Percentiles rank a stretch among this genome's conserved stretches.
Evolutionary conservation across 2,797 vertebrate species (phyloP).

Genomic region (Halcyon chelicuti): DNA sequence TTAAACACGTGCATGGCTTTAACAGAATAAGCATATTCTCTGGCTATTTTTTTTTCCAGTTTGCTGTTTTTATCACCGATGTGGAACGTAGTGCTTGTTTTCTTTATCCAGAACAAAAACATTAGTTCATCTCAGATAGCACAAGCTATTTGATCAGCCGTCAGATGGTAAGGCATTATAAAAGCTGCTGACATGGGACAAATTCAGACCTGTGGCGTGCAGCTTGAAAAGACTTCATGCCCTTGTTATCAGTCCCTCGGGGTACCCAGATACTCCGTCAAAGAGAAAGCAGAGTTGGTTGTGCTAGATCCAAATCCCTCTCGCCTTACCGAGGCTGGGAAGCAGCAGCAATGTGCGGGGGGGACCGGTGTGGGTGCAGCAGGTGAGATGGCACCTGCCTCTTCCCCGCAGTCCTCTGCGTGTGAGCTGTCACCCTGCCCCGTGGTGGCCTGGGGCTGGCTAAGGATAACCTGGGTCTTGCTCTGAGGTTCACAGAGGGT

Average conservation of each 20-base stretch:
- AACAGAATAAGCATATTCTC: neutral
- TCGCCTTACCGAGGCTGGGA: neutral
- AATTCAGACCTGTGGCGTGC: constrained; percentile 17
- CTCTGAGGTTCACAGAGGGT: neutral
- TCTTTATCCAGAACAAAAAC: constrained; percentile 18
- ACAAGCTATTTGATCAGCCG: constrained; percentile 17
- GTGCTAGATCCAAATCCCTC: neutral
- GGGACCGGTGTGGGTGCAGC: accelerated
- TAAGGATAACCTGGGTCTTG: neutral
- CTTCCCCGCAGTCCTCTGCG: accelerated
- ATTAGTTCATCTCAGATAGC: constrained; percentile 16
- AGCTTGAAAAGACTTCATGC: constrained; percentile 6
- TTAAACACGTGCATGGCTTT: neutral
- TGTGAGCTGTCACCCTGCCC: neutral
- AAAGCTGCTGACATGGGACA: constrained; percentile 18
- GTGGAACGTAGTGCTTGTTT: neutral
- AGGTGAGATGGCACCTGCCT: neutral
- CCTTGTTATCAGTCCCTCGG: neutral
- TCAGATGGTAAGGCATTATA: neutral
- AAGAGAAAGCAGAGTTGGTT: neutral
- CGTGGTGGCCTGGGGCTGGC: neutral
- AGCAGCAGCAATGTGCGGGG: accelerated
- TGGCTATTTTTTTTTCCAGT: neutral
- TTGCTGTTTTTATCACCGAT: constrained; percentile 12
- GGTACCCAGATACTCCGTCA: neutral